Conservation (phyloP, 2,113 vertebrate genomes). For the Oostethus manadensis region DNA sequence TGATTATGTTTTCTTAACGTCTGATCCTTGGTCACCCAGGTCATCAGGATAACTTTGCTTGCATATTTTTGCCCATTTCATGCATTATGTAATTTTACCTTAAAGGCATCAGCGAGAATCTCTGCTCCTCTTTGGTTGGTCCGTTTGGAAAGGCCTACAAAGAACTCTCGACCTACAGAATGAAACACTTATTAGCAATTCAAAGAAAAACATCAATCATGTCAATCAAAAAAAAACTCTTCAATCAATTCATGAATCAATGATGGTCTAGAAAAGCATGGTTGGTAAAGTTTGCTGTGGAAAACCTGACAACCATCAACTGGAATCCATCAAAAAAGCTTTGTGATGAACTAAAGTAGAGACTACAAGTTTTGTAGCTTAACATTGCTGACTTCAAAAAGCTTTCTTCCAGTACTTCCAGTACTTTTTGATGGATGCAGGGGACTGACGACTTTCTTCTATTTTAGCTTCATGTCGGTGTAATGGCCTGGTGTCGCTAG, state of each 20-base stretch:
- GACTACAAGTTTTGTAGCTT: background rate
- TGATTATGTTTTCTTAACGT: background rate
- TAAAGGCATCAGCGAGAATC: conserved; percentile 94
- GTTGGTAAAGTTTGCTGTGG: background rate
- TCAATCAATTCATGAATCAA: background rate
- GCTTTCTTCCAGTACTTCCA: background rate
- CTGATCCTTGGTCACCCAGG: background rate
- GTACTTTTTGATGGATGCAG: no score
- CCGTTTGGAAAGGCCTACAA: conserved; percentile 93
- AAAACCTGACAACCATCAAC: background rate
- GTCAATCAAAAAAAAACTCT: background rate
- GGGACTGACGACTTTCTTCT: background rate
- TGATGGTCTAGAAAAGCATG: background rate
- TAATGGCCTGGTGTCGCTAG: background rate
- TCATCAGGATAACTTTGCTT: background rate
- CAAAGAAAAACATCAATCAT: background rate
- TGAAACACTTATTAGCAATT: conserved; percentile 15
- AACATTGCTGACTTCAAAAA: background rate
- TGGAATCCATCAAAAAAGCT: background rate
- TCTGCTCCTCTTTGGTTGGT: conserved; percentile 97
- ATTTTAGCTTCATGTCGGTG: background rate
- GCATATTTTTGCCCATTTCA: background rate
- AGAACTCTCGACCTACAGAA: conserved; percentile 84
- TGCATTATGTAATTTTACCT: conserved; percentile 72
- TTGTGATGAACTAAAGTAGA: background rate